Evolutionary conservation across 2,113 vertebrate species (phyloP).

Genomic region (Oostethus manadensis): DNA sequence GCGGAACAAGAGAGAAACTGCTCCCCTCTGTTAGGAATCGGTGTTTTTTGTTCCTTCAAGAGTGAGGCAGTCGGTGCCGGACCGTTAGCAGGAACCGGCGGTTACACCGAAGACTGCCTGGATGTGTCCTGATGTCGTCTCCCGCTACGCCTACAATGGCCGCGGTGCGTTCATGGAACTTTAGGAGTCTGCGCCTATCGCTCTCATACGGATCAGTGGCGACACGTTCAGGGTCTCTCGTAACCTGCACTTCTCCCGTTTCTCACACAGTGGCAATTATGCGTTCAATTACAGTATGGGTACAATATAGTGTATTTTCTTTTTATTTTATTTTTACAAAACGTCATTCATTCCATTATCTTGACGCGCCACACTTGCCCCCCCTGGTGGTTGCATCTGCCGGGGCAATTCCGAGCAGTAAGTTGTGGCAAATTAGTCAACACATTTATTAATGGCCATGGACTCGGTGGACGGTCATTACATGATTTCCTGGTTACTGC

Average conservation of each 20-base stretch:
- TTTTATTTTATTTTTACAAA: no score
- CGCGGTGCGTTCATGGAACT: constrained; percentile 23
- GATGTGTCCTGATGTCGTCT: neutral
- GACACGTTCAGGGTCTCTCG: neutral
- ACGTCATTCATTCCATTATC: no score
- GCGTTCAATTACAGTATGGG: no score
- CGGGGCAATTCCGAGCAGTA: no score
- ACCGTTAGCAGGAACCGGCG: neutral
- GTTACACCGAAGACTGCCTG: constrained; percentile 37
- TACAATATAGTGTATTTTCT: no score
- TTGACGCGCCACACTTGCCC: no score
- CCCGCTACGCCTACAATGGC: constrained; percentile 1
- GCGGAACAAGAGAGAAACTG: constrained; percentile 13
- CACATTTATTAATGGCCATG: no score
- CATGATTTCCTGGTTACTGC: no score
- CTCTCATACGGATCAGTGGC: neutral
- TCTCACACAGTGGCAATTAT: no score
- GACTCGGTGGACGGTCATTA: no score
- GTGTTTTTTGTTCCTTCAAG: neutral
- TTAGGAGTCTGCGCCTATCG: neutral
- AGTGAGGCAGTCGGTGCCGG: neutral
- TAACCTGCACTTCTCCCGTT: neutral
- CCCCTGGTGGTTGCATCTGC: no score
- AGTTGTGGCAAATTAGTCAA: no score
- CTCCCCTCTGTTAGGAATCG: neutral